Conservation (phyloP, 2,797 vertebrate genomes). For the Acridotheres tristis region DNA sequence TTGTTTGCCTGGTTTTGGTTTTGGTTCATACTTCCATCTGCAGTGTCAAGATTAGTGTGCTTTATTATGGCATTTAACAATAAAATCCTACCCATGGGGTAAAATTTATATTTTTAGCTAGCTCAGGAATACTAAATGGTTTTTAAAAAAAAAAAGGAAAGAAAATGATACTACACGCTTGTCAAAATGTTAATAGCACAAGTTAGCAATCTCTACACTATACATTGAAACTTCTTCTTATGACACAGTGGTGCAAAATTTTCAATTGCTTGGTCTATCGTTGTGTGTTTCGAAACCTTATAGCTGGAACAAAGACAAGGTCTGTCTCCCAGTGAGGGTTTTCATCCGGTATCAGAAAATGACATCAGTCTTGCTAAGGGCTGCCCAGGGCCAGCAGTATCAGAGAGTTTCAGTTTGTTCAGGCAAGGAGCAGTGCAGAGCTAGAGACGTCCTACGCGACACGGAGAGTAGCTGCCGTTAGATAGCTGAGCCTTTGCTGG, state of each 20-base stretch:
- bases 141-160: conserved; percentile 68
- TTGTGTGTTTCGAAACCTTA: conserved; percentile 35
- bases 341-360: conserved; percentile 40
- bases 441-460: not conserved
- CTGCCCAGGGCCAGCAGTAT: conserved; percentile 14
- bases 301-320: conserved; percentile 56
- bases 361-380: not conserved
- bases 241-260: conserved; percentile 76
- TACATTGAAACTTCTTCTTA: conserved; percentile 77
- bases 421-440: conserved; percentile 3
- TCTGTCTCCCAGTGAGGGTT: conserved; percentile 45
- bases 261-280: conserved; percentile 68
- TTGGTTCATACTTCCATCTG: conserved; percentile 78
- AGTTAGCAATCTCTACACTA: conserved; percentile 83
- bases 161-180: conserved; percentile 76
- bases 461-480: conserved; percentile 11
- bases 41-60: conserved; percentile 78
- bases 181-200: conserved; percentile 85
- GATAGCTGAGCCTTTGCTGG: conserved; percentile 65
- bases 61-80: conserved; percentile 78
- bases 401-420: not conserved
- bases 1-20: conserved; percentile 65
- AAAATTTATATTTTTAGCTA: conserved; percentile 80
- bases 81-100: conserved; percentile 85
- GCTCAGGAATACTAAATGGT: conserved; percentile 74